A percentile compares a stretch with the other conserved stretches of the same genome.
phyloP scores from a whole-genome alignment of 2,888 invertebrate species.

The Sarcophaga rosellei region DNA sequence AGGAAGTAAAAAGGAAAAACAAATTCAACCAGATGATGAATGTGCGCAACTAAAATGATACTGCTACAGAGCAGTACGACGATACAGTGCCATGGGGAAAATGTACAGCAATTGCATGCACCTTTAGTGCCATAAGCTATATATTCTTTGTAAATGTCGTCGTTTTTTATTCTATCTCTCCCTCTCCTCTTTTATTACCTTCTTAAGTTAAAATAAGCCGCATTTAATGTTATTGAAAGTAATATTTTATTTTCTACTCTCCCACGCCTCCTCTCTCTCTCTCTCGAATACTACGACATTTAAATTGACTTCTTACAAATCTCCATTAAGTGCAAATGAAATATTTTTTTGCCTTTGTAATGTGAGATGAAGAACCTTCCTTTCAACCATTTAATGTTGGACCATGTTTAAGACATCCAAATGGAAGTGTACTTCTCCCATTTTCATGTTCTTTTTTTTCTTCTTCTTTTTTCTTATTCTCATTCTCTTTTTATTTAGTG shows the following conservation, averaged over 20 bases:
- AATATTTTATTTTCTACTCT: slow-evolving; percentile 4
- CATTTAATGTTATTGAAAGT: slow-evolving; percentile 11
- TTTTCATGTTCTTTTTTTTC: no score
- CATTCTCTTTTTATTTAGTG: no score
- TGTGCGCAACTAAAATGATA: not conserved
- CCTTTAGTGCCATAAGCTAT: not conserved
- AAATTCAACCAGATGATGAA: not conserved
- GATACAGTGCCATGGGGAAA: not conserved
- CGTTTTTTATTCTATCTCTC: not conserved
- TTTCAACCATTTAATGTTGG: no score
- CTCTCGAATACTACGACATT: not conserved
- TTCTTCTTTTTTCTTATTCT: no score
- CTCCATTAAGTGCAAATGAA: not conserved
- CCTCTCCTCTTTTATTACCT: not conserved
- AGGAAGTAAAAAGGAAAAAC: no score
- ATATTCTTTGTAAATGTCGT: not conserved
- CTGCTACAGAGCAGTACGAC: not conserved
- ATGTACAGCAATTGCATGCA: no score
- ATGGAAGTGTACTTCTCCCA: no score
- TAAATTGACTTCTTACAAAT: not conserved
- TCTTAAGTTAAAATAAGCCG: slow-evolving; percentile 2
- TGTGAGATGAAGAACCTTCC: not conserved
- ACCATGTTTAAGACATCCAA: no score
- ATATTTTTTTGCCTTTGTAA: not conserved
- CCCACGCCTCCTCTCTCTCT: not conserved